Evolutionary conservation across 2,888 invertebrate species (phyloP).

Genomic region (Lepidonotus clava): DNA sequence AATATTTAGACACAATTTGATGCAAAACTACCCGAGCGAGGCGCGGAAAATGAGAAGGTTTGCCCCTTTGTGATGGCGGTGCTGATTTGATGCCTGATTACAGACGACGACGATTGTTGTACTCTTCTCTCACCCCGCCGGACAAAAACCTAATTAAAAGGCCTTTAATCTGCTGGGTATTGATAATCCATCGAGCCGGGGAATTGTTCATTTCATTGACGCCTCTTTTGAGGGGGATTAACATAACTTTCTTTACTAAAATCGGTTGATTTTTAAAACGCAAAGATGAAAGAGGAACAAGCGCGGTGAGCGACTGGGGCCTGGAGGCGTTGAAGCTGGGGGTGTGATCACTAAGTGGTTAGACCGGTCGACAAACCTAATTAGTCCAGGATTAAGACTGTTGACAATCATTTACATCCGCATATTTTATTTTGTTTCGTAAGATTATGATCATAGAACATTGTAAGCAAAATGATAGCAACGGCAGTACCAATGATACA

Average conservation of each 20-base stretch:
- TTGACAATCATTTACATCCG: background rate
- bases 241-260: background rate
- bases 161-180: slow-evolving; percentile 21
- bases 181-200: background rate
- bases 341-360: background rate
- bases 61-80: background rate
- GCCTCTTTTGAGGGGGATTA: slow-evolving; percentile 5
- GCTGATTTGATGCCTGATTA: slow-evolving; percentile 37
- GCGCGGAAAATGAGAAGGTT: background rate
- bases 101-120: background rate
- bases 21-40: background rate
- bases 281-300: background rate
- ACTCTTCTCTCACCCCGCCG: background rate
- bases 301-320: background rate
- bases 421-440: background rate
- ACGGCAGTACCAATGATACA: too few relatives aligned
- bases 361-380: too few relatives aligned
- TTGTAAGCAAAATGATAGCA: too few relatives aligned
- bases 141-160: slow-evolving; percentile 10
- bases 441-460: too few relatives aligned
- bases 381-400: too few relatives aligned
- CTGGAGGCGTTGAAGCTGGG: background rate
- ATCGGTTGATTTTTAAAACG: background rate
- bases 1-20: slow-evolving; percentile 38
- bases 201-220: background rate